A percentile compares a stretch with the other conserved stretches of the same genome.
phyloP scores from a whole-genome alignment of 2,113 vertebrate genomes.

The Halcyon senegalensis region DNA sequence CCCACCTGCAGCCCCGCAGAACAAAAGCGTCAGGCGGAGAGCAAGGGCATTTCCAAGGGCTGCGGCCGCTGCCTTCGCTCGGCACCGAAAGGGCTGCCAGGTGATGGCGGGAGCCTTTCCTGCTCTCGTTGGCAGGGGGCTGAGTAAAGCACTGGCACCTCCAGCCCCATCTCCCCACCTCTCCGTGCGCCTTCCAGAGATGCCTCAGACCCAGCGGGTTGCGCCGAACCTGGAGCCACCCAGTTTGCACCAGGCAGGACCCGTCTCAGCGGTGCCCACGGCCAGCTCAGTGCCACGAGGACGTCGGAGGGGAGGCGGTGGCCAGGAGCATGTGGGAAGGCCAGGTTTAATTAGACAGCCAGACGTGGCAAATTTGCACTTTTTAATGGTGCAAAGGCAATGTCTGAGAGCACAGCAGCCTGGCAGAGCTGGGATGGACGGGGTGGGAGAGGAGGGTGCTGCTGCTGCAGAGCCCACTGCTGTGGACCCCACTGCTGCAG shows the following conservation, averaged over 20 bases:
- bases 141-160: not conserved
- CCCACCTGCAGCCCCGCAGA: not conserved
- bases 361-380: not conserved
- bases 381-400: rapidly evolving
- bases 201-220: not conserved
- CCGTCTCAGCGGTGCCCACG: rapidly evolving
- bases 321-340: rapidly evolving
- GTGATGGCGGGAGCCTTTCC: not conserved
- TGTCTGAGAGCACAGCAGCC: rapidly evolving
- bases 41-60: not conserved
- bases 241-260: not conserved
- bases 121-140: not conserved
- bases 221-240: not conserved
- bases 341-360: rapidly evolving
- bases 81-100: not conserved
- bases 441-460: not conserved
- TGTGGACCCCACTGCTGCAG: not conserved
- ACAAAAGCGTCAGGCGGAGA: not conserved
- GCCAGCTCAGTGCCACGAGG: rapidly evolving
- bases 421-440: not conserved
- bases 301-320: rapidly evolving
- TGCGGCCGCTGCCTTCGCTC: not conserved
- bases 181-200: not conserved
- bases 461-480: not conserved
- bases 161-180: rapidly evolving